phyloP scores from a whole-genome alignment of 1,140 invertebrate species.

The Leptopilina clavipes region DNA sequence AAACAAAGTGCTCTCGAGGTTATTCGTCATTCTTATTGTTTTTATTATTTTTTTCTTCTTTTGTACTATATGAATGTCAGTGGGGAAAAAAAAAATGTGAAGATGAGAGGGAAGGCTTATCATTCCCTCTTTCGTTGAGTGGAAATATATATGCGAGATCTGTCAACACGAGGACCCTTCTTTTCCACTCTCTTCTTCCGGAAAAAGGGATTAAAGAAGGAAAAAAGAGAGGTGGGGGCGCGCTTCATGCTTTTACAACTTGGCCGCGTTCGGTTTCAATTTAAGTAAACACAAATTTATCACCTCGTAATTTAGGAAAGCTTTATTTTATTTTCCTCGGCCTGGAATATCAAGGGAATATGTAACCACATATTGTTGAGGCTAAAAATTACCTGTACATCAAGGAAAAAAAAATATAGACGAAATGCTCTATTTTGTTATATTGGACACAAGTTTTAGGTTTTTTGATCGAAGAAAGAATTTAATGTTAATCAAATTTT shows the following conservation, averaged over 20 bases:
- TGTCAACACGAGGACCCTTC: slow-evolving; percentile 38
- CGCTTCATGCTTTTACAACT: slow-evolving; percentile 15
- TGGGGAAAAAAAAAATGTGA: slow-evolving; percentile 23
- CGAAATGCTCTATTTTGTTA: too few species aligned
- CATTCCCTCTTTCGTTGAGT: slow-evolving; percentile 3
- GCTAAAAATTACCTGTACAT: too few species aligned
- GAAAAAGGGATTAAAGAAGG: slow-evolving; percentile 45
- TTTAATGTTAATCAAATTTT: too few species aligned
- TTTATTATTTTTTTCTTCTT: not conserved
- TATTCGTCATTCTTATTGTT: not conserved
- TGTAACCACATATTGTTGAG: not conserved
- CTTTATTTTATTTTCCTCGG: not conserved
- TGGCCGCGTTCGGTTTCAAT: slow-evolving; percentile 28
- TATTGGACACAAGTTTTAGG: too few species aligned
- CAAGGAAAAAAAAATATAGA: too few species aligned
- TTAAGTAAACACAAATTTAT: slow-evolving; percentile 32
- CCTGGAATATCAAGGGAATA: not conserved
- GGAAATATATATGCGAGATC: slow-evolving; percentile 34
- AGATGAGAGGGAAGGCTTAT: slow-evolving; percentile 13
- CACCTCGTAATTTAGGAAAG: slow-evolving; percentile 23
- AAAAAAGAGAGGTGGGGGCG: not conserved
- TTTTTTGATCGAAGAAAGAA: too few species aligned
- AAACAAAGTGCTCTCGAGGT: too few species aligned
- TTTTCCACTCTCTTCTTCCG: slow-evolving; percentile 43
- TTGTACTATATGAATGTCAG: slow-evolving; percentile 1